A percentile compares a stretch with the other conserved stretches of the same genome.
phyloP scores from a whole-genome alignment of 2,797 vertebrate genomes.

The Xerus rutilus region DNA sequence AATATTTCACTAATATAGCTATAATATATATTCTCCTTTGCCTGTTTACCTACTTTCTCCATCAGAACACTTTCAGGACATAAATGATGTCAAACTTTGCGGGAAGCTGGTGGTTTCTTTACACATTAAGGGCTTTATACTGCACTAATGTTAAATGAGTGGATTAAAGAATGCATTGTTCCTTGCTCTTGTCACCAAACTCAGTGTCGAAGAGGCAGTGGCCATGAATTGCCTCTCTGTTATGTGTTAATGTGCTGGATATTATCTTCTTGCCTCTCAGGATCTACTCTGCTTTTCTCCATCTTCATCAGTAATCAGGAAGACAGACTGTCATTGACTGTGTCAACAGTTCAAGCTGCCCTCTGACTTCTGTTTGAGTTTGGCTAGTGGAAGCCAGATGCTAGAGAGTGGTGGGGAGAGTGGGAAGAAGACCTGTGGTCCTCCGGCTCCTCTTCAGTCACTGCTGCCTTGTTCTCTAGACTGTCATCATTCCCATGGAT shows the following conservation, averaged over 20 bases:
- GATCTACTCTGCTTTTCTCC: background rate
- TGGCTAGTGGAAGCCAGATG: background rate
- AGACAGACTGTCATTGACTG: background rate
- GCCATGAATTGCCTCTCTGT: background rate
- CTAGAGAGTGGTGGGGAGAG: background rate
- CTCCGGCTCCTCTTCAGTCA: background rate
- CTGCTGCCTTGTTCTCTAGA: background rate
- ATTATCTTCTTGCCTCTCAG: background rate
- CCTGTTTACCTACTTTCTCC: background rate
- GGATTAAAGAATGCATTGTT: background rate
- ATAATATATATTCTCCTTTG: background rate
- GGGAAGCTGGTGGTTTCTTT: background rate
- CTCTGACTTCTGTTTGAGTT: background rate
- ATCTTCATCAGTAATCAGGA: background rate
- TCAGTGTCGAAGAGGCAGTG: background rate
- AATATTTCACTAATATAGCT: background rate
- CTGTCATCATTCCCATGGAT: background rate
- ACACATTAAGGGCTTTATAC: background rate
- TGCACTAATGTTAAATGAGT: background rate
- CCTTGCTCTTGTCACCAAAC: background rate
- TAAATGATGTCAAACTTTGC: background rate
- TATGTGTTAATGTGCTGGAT: background rate
- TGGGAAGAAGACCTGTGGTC: background rate
- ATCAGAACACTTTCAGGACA: background rate
- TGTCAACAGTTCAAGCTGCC: background rate